phyloP scores from a whole-genome alignment of 2,797 vertebrate species.

The Melanotaenia nigrans region DNA sequence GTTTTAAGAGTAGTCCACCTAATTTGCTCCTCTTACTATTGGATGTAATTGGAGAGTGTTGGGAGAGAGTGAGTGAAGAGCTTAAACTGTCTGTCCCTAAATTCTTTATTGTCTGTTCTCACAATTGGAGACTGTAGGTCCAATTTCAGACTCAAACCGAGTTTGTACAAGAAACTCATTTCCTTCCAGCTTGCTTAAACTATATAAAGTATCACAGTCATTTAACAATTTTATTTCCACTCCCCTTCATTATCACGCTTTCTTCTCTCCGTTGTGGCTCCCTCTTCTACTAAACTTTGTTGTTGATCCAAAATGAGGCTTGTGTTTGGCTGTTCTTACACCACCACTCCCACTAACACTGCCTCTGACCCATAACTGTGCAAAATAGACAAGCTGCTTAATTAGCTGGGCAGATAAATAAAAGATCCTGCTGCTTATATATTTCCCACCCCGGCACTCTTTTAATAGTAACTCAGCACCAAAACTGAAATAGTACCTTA shows the following conservation, averaged over 20 bases:
- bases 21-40: constrained; percentile 46
- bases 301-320: constrained; percentile 21
- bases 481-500: constrained; percentile 13
- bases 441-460: constrained; percentile 6
- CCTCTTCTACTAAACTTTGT: constrained; percentile 9
- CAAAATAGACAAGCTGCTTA: constrained; percentile 34
- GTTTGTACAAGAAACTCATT: background rate
- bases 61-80: constrained; percentile 28
- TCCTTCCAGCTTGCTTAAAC: constrained; percentile 1
- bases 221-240: constrained; percentile 4
- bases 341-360: constrained; percentile 14
- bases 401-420: constrained; percentile 50
- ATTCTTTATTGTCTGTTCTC: constrained; percentile 37
- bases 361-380: constrained; percentile 31
- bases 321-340: constrained; percentile 19
- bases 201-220: background rate
- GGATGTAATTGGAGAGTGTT: constrained; percentile 51
- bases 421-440: constrained; percentile 21
- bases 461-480: constrained; percentile 20
- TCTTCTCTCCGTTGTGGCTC: background rate
- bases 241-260: constrained; percentile 2
- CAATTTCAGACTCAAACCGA: constrained; percentile 37
- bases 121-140: constrained; percentile 39
- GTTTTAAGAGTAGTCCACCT: constrained; percentile 9
- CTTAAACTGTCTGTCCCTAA: constrained; percentile 30